phyloP scores from a whole-genome alignment of 2,888 invertebrate genomes.

The Acleris holmiana region DNA sequence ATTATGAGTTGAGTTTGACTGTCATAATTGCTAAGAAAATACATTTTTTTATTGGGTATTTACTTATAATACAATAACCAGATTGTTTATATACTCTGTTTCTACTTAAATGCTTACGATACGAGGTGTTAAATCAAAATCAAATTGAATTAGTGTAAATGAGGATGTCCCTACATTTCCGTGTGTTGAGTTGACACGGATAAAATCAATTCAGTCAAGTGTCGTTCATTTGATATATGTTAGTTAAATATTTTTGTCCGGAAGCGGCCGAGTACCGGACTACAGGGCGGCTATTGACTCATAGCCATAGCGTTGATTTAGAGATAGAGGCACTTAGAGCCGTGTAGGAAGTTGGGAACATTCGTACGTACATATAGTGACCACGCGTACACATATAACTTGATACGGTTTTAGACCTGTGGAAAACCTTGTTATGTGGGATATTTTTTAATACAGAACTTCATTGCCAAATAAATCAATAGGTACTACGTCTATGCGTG shows the following conservation, averaged over 20 bases:
- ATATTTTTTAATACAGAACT: too few relatives aligned
- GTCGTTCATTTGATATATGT: slow-evolving; percentile 65
- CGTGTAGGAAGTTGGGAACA: slow-evolving; percentile 54
- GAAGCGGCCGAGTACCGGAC: slow-evolving; percentile 66
- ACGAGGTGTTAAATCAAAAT: slow-evolving; percentile 29
- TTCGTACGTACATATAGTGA: neutral
- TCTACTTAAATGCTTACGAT: slow-evolving; percentile 7
- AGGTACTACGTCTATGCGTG: too few relatives aligned
- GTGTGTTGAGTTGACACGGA: slow-evolving; percentile 34
- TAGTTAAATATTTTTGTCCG: slow-evolving; percentile 65
- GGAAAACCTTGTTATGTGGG: too few relatives aligned
- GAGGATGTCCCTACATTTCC: slow-evolving; percentile 40
- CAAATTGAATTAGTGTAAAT: slow-evolving; percentile 37
- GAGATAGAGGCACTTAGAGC: too few relatives aligned
- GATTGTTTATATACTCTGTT: too few relatives aligned
- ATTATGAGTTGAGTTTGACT: too few relatives aligned
- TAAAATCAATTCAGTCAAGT: slow-evolving; percentile 53
- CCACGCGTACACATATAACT: too few relatives aligned
- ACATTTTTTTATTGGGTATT: neutral
- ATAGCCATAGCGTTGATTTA: slow-evolving; percentile 74
- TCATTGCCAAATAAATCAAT: too few relatives aligned
- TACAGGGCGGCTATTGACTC: slow-evolving; percentile 69
- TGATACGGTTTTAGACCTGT: too few relatives aligned
- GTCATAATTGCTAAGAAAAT: too few relatives aligned
- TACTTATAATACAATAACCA: neutral